Evolutionary conservation across 2,797 vertebrate species (phyloP), one percentile per base, ranked within the genome.

Genomic region (Agapornis canus): DNA sequence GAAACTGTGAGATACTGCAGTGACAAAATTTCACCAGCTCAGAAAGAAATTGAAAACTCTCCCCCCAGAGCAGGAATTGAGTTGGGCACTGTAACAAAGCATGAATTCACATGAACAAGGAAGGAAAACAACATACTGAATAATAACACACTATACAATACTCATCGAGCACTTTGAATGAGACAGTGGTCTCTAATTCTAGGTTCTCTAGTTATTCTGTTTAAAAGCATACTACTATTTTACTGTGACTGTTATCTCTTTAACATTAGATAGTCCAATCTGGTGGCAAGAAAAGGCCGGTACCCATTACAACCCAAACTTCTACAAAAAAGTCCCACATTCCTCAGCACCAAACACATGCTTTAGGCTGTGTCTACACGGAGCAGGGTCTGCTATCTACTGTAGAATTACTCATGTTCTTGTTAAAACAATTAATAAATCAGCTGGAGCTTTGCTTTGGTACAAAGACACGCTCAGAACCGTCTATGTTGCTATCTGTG

Each of bases 391-490:
- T 91, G 78, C 35, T 78, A 47, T 48, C 57, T 70, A 32, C 3
- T 61, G 78, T 17, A 77, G 63, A 64, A 40, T 70, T 56, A 65
- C 51, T 84, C 45, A 80, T 13, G 56, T 60, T 79, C 45, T 43
- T 45, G 21, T 1, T 12, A 10, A 29, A 42, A 52, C 39, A 43
- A 39, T 11, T 25, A 10, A 23, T 48, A 76, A 43, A 60, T 60
- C 64, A 87, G 51, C 64, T 87, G 39, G 83, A 73, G 60, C 56
- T 83, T 83, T 79, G 63, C 80, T 66, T 90, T 0, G 5, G 80
- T 88, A 96, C 95, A 96, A 96, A 95, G 94, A 69, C 22, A 90
- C 13, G 54, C 91, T 90, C 88, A 96, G 90, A 94, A 82, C 69
- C n/a, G 1, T 79, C 59, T 86, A 20, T 16, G 73, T 52, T 4